Evolutionary conservation across 2,113 vertebrate species (phyloP).

Genomic region (Siniperca chuatsi): DNA sequence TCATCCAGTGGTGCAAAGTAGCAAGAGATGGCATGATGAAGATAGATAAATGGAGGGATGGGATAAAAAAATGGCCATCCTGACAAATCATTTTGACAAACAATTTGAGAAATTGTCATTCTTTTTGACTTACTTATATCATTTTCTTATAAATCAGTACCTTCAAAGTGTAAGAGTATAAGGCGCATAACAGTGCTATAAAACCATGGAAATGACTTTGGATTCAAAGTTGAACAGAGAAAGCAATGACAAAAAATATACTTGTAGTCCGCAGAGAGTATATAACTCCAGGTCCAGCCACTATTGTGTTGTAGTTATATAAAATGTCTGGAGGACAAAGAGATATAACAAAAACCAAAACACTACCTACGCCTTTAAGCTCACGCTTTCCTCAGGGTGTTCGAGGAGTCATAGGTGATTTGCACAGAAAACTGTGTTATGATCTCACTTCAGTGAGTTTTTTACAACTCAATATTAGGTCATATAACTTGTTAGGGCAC

Average conservation of each 20-base stretch:
- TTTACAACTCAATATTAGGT: not conserved
- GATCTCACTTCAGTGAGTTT: conserved; percentile 7
- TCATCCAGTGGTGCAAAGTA: not conserved
- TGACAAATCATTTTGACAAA: not conserved
- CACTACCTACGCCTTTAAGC: not conserved
- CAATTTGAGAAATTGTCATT: not conserved
- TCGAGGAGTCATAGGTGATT: conserved; percentile 17
- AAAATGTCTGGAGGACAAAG: conserved; percentile 14
- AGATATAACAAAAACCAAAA: conserved; percentile 21
- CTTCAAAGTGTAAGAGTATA: not conserved
- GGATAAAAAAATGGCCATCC: not conserved
- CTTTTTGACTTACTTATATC: not conserved
- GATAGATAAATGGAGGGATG: not conserved
- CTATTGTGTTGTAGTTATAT: conserved; percentile 5
- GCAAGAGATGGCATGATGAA: too few relatives aligned
- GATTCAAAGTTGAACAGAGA: conserved; percentile 19
- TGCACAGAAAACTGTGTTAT: conserved; percentile 3
- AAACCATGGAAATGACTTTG: not conserved
- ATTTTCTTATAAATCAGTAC: not conserved
- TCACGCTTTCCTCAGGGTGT: conserved; percentile 24
- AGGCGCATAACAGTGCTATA: not conserved
- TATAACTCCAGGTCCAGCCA: conserved; percentile 18
- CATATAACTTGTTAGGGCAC: not conserved
- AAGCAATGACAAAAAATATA: conserved; percentile 8
- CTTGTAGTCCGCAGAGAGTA: conserved; percentile 9